Base-by-base conservation (phyloP, 2,888 invertebrate genomes). In the Eledone cirrhosa region DNA sequence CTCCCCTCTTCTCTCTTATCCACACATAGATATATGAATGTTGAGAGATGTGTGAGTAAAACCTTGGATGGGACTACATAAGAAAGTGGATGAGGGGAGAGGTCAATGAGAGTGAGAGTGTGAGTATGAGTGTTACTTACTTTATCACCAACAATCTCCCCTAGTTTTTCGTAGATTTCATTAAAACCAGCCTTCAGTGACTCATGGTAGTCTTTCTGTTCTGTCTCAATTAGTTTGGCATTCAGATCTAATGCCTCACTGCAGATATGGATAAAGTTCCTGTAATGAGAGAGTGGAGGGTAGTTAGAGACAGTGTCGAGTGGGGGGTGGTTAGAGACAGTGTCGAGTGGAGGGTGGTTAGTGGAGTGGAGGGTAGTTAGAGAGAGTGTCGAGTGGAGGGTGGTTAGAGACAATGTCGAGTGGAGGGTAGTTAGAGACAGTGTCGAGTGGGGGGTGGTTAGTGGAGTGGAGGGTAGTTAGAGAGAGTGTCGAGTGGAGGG, bases 191-290 rank as follows among this genome's bases (percentile, higher is more conserved):
- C 93, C 85, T 95, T 94, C 53, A 98, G 91, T 11, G 95, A 95
- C 88, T 95, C 95, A 88, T 98, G 98, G 90, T 98, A 98, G 84
- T 97, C 95, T 77, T 94, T 93, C 90, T 98, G 98, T 91, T 98
- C 98, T 4, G 94, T 93, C 81, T 94, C 94, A 86, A 98, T 96
- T 83, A 98, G 93, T 85, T 95, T 95, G 67, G 95, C 95, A 91
- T 98, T 98, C 78, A 97, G 93, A 88, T 96, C 95, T 65, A 98
- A 91, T 0, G 97, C 98, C 8, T 95, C 94, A 87, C 96, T 95
- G 91, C 97, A 97, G 72, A 97, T 94, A 82, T 95, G 94, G 84
- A 97, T 93, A 92, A 98, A 97, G 88, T 97, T 95, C 89, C 97
- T 97, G 92, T 33, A 88, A 83, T 75, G 22, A 72, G 41, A 33